Base-by-base conservation (phyloP, 2,888 invertebrate species). In the Chromoteleia sp. region DNA sequence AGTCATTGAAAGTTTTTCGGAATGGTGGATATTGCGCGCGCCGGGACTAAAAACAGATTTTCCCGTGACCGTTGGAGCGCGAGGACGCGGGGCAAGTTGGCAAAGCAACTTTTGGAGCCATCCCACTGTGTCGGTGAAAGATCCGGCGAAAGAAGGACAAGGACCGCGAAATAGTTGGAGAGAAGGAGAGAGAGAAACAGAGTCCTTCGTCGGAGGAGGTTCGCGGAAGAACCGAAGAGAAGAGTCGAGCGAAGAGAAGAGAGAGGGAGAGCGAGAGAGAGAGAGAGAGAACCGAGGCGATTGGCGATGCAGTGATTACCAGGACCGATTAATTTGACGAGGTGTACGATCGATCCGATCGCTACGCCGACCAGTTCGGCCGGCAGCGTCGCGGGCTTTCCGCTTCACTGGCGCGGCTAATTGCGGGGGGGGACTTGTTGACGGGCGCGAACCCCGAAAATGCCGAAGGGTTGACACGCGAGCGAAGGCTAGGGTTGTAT, bases 71-170 rank as follows among this genome's bases (percentile, higher is more conserved):
- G 68, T 81, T 81, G 67, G 76, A 77, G 77, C 81, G 80, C 79
- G 73, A 81, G 75, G 84, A 75, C 82, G 84, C 83, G 68, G 85
- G 85, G 83, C 83, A 85, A 85, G 84, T 85, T 87, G 87, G 85
- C 85, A 84, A 86, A 85, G 87, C 85, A 85, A 87, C 85, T 87
- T 87, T 87, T 71, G 84, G 86, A 84, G 84, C 81, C 85, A 67
- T 85, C 85, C 85, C 52, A 73, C 71, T 36, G 43, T 59, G 84
- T 56, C 61, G 83, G 70, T 56, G 73, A 76, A 68, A 73, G 67
- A 74, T 61, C 56, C 43, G 43, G 70, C 74, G 77, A 61, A 78
- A 71, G 83, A 54, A 67, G 36, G 67, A 67, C 17, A 30, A 50
- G 50, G 6, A n/a, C 19, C 39, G 30, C 14, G 25, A 45, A 17